Percentiles rank a stretch among this genome's conserved stretches.
Evolutionary conservation across 2,888 invertebrate species (phyloP).

Genomic region (Tipula unca): DNA sequence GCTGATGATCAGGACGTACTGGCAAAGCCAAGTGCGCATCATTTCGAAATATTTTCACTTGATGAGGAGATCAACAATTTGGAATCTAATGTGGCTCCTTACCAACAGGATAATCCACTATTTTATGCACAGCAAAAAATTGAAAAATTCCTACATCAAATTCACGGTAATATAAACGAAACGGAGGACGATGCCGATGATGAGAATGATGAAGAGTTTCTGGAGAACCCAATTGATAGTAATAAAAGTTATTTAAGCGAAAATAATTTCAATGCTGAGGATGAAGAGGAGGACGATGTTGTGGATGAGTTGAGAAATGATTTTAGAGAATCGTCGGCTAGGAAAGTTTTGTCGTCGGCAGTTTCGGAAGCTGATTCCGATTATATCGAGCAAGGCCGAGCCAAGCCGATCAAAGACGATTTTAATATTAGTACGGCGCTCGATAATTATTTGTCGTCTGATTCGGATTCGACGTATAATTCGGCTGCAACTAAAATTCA

Average conservation of each 20-base stretch:
- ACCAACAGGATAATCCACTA: constrained; percentile 19
- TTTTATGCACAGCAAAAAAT: constrained; percentile 16
- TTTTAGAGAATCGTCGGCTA: background rate
- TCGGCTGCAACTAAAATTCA: constrained; percentile 39
- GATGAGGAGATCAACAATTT: background rate
- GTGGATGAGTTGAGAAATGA: background rate
- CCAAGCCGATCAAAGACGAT: constrained; percentile 29
- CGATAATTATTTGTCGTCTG: constrained; percentile 34
- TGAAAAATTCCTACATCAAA: constrained; percentile 18
- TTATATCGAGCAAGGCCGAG: constrained; percentile 29
- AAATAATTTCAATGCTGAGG: background rate
- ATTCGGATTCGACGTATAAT: constrained; percentile 39
- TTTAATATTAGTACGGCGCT: constrained; percentile 36
- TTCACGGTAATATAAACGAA: background rate
- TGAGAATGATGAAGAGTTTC: background rate
- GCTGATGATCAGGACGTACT: background rate
- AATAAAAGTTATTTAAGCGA: background rate
- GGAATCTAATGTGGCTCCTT: background rate
- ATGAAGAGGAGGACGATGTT: background rate
- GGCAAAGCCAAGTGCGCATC: background rate
- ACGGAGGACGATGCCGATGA: background rate
- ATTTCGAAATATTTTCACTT: constrained; percentile 17
- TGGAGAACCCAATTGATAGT: background rate
- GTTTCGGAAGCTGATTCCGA: constrained; percentile 38
- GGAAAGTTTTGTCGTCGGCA: constrained; percentile 37